Evolutionary conservation across 2,888 invertebrate genomes (phyloP), one percentile per base, ranked within the genome.

Genomic region (Marasmarcha lunaedactyla): DNA sequence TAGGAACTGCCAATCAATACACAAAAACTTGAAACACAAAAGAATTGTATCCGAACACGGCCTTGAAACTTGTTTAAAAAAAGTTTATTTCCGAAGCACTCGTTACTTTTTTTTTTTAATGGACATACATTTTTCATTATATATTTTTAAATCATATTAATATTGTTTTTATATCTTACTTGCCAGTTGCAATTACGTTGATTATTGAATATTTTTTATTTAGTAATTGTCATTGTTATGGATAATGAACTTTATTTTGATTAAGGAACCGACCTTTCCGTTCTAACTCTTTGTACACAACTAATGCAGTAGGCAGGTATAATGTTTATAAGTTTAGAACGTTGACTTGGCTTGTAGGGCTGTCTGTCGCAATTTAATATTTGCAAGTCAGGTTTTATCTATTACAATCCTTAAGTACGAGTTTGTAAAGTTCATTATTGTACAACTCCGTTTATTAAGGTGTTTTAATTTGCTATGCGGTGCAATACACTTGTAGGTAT

Each of bases 321-420:
- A 70, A 73, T 69, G 72, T 72, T 72, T 72, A 69, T 74, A 74
- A 76, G 71, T 74, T 76, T 68, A 67, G 70, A 77, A 65, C 68
- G 65, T 67, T 60, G 65, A 70, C 73, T 72, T 56, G 56, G 49
- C 57, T 10, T 47, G 53, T 62, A 59, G 59, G 60, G 62, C 56
- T 52, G 49, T 53, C 63, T 78, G 77, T 79, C 64, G 81, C 72
- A 79, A 78, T 9, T 20, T 20, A 20, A 20, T 20, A 20, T 20
- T 20, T 20, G 20, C 59, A 52, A 39, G 46, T 47, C 7, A 2
- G 7, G 33, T 30, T 26, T 34, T 3, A 14, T 9, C 7, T 15
- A 33, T 39, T 33, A 11, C 44, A 5, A 20, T 20, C 20, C 7
- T 20, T 20, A 20, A 5, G 20, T 20, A n/a, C n/a, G n/a, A n/a